A percentile compares a stretch with the other conserved stretches of the same genome.
Conservation (phyloP, 2,888 invertebrate genomes). For the Blomia tropicalis region DNA sequence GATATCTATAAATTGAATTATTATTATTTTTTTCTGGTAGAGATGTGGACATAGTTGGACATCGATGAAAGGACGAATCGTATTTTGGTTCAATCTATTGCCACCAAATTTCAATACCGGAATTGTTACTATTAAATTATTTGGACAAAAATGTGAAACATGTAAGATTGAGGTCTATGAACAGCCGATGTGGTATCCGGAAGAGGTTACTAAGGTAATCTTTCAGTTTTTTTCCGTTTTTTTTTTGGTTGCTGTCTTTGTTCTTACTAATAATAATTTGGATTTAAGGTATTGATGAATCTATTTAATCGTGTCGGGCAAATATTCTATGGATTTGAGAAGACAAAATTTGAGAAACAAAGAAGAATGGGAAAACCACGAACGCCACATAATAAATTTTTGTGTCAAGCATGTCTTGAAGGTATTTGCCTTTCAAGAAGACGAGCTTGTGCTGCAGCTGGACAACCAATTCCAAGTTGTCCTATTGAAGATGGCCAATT, state of each 20-base stretch:
- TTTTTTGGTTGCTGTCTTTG: neutral
- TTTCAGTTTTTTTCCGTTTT: neutral
- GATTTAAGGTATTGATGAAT: slow-evolving; percentile 37
- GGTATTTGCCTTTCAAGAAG: slow-evolving; percentile 32
- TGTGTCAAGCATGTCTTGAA: slow-evolving; percentile 40
- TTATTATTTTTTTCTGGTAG: slow-evolving; percentile 30
- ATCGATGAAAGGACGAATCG: slow-evolving; percentile 40
- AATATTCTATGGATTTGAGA: slow-evolving; percentile 37
- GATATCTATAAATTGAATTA: neutral
- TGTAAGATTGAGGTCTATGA: slow-evolving; percentile 37
- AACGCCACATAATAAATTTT: slow-evolving; percentile 37
- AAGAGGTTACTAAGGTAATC: slow-evolving; percentile 39
- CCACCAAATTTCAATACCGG: slow-evolving; percentile 32
- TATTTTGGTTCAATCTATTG: slow-evolving; percentile 38
- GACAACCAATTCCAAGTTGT: neutral
- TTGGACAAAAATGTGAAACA: slow-evolving; percentile 39
- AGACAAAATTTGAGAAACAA: slow-evolving; percentile 36
- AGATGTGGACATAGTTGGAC: slow-evolving; percentile 40
- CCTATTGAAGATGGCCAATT: neutral
- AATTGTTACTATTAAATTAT: slow-evolving; percentile 37
- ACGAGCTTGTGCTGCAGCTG: neutral
- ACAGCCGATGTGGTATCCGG: slow-evolving; percentile 41
- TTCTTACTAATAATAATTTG: slow-evolving; percentile 3
- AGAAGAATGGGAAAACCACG: slow-evolving; percentile 38
- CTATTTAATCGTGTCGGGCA: slow-evolving; percentile 38